Evolutionary conservation across 2,888 invertebrate genomes (phyloP).

Genomic region (Orthosia incerta): DNA sequence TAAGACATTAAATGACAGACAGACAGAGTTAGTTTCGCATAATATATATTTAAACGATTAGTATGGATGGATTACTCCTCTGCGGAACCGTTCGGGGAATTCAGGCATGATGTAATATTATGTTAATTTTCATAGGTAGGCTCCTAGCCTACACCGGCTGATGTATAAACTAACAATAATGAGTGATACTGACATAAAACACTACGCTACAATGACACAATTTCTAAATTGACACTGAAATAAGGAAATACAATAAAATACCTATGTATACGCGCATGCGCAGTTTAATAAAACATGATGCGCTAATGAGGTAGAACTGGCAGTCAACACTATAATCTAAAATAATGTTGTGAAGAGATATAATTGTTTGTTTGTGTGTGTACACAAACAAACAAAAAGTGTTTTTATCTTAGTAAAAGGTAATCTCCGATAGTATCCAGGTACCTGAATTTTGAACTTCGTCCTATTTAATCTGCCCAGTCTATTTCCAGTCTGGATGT

Average conservation of each 20-base stretch:
- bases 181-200: slow-evolving; percentile 2
- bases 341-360: neutral
- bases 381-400: too few species aligned
- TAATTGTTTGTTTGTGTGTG: too few species aligned
- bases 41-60: too few species aligned
- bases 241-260: slow-evolving; percentile 41
- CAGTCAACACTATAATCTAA: neutral
- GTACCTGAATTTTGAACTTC: too few species aligned
- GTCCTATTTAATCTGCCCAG: too few species aligned
- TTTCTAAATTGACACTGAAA: slow-evolving; percentile 39
- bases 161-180: slow-evolving; percentile 13
- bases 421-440: too few species aligned
- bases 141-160: neutral
- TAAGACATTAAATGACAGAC: too few species aligned
- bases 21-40: too few species aligned
- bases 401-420: too few species aligned
- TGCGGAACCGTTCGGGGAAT: neutral
- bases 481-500: too few species aligned
- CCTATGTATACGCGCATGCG: slow-evolving; percentile 3
- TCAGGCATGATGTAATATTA: neutral
- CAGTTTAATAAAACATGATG: slow-evolving; percentile 15
- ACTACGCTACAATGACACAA: slow-evolving; percentile 21
- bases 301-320: neutral
- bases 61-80: neutral
- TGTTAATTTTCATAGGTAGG: neutral